Evolutionary conservation across 2,113 vertebrate species (phyloP).

Genomic region (Carassius gibelio): DNA sequence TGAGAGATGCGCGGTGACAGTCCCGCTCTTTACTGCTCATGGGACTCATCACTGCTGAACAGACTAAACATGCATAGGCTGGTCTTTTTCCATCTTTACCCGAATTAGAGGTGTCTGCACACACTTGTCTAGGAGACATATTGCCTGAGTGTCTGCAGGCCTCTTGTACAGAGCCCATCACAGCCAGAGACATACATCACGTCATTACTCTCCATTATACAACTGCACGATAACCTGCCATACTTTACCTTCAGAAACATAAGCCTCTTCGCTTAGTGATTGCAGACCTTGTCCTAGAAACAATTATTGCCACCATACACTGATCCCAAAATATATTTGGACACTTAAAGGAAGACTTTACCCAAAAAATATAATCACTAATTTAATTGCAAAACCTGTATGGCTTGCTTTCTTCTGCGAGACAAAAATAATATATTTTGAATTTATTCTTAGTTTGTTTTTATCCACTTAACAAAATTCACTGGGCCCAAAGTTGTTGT

Average conservation of each 20-base stretch:
- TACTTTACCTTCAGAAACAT: background rate
- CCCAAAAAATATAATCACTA: background rate
- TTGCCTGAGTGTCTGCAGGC: conserved; percentile 31
- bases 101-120: conserved; percentile 66
- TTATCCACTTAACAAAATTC: background rate
- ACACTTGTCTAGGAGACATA: conserved; percentile 52
- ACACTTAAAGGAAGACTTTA: background rate
- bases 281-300: background rate
- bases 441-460: background rate
- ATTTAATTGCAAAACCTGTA: background rate
- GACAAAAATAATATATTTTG: background rate
- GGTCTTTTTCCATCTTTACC: conserved; percentile 70
- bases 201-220: background rate
- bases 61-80: conserved; percentile 77
- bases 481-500: background rate
- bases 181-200: conserved; percentile 29
- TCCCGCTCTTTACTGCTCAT: conserved; percentile 61
- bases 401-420: background rate
- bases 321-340: background rate
- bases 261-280: background rate
- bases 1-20: conserved; percentile 35
- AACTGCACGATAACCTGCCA: background rate
- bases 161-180: background rate
- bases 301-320: background rate
- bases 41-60: conserved; percentile 71